Evolutionary conservation across 1,140 invertebrate species (phyloP).

Genomic region (Leptestheria dahalacensis): DNA sequence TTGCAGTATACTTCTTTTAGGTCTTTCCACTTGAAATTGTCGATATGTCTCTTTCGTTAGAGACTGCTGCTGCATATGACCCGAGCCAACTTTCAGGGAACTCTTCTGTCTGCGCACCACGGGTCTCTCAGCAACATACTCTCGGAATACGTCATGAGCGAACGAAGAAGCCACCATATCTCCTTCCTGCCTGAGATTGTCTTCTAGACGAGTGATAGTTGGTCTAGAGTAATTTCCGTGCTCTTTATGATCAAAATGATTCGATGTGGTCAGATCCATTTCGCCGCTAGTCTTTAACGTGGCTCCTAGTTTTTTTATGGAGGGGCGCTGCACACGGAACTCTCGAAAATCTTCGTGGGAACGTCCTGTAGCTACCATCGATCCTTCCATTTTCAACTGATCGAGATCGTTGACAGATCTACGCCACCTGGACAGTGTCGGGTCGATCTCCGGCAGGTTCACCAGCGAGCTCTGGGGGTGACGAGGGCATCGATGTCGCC

Average conservation of each 20-base stretch:
- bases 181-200: background rate
- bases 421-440: background rate
- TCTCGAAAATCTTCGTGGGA: background rate
- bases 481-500: background rate
- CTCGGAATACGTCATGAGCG: background rate
- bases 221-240: background rate
- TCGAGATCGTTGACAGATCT: background rate
- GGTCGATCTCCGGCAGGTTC: background rate
- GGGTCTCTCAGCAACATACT: background rate
- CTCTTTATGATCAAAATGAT: background rate
- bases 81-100: background rate
- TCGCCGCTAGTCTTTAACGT: background rate
- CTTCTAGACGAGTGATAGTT: background rate
- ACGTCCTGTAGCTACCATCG: background rate
- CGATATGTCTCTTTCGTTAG: background rate
- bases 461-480: background rate
- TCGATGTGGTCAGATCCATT: background rate
- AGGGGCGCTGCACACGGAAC: background rate
- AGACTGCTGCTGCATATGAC: conserved; percentile 1
- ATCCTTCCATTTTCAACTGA: background rate
- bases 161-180: background rate
- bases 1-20: background rate
- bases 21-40: background rate
- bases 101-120: background rate
- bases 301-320: background rate